A percentile compares a stretch with the other conserved stretches of the same genome.
Conservation (phyloP, 2,113 vertebrate genomes). For the Dicaeum eximium region DNA sequence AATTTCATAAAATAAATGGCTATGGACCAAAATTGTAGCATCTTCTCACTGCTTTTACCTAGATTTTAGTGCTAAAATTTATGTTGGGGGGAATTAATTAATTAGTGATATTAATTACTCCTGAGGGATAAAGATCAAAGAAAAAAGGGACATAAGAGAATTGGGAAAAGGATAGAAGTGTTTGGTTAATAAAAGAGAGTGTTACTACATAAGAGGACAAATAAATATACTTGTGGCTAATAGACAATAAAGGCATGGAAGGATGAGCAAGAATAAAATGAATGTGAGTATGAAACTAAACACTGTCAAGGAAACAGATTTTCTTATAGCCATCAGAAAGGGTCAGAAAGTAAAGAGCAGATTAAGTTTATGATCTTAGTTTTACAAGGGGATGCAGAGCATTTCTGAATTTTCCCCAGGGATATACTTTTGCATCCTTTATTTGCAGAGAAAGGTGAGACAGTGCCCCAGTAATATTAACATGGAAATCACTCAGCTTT, state of each 20-base stretch:
- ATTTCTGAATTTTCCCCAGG: not conserved
- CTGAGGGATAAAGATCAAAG: not conserved
- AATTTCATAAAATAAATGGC: not conserved
- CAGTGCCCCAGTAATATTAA: not conserved
- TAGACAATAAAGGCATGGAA: not conserved
- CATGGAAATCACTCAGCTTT: not conserved
- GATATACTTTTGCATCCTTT: not conserved
- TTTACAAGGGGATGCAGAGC: not conserved
- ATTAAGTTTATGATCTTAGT: not conserved
- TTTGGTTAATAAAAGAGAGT: not conserved
- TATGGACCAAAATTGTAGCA: not conserved
- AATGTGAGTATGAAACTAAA: not conserved
- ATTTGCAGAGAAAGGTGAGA: not conserved
- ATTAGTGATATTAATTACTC: not conserved
- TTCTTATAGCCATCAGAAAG: not conserved
- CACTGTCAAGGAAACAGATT: not conserved
- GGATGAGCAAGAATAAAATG: not conserved
- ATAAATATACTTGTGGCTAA: not conserved
- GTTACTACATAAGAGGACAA: not conserved
- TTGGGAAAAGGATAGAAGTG: not conserved
- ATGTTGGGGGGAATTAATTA: not conserved
- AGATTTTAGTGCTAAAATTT: not conserved
- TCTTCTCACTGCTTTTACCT: not conserved
- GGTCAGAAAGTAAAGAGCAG: not conserved
- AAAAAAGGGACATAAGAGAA: not conserved